Percentiles rank a stretch among this genome's conserved stretches.
These are phyloP conservation scores for Andricus curvator DNA, from an alignment of 2,888 invertebrate species.

Conservation along the genomic window DNA sequence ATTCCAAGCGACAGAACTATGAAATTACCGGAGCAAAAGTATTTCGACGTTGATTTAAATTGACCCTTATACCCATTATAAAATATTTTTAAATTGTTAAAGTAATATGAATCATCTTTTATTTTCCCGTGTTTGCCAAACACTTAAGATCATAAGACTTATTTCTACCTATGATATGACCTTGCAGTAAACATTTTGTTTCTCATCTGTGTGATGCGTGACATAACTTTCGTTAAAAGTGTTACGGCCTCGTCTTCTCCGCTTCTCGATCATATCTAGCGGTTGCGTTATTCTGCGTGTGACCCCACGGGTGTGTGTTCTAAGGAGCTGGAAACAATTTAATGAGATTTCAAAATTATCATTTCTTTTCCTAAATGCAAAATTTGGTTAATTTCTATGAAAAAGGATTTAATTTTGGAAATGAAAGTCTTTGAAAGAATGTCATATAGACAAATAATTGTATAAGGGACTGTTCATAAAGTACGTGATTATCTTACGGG, in stretches of 20 bases:
- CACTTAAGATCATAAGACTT: constrained; percentile 18
- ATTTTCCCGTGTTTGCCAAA: background rate
- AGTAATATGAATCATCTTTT: constrained; percentile 10
- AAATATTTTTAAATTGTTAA: background rate
- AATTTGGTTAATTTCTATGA: background rate
- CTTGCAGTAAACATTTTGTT: constrained; percentile 33
- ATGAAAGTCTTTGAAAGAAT: no score
- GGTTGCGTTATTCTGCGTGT: constrained; percentile 36
- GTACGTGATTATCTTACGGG: no score
- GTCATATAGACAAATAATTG: no score
- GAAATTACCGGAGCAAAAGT: no score
- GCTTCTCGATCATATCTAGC: constrained; percentile 31
- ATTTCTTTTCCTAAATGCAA: background rate
- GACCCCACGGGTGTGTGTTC: constrained; percentile 13
- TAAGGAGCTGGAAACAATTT: background rate
- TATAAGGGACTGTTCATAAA: no score
- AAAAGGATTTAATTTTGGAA: background rate
- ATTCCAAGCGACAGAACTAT: no score
- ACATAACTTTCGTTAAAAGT: constrained; percentile 31
- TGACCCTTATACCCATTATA: no score
- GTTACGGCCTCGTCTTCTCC: constrained; percentile 34
- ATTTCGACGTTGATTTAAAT: no score
- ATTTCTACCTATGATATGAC: constrained; percentile 22
- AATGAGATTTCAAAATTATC: background rate
- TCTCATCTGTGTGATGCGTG: background rate